Evolutionary conservation across 1,140 invertebrate genomes (phyloP), one percentile per base, ranked within the genome.

Genomic region (Brachionus paranguensis): DNA sequence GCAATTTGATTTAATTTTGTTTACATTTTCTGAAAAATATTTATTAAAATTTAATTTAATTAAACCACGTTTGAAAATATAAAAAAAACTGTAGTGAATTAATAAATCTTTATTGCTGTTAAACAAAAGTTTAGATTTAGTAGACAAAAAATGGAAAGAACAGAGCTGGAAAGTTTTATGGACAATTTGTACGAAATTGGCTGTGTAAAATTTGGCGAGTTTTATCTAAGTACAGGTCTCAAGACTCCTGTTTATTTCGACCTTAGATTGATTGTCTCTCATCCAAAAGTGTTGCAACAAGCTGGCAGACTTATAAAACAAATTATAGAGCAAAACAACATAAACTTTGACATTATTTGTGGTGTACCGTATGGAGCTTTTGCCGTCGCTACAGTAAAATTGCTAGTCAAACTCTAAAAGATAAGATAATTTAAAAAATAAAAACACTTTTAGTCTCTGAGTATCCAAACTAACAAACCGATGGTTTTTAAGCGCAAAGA

Each of bases 281-380:
- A 94, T 89, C 96, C 96, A 0, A 90, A 93, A 86, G 87, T 97
- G 68, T 91, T 97, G 93, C 50, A 81, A 43, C 78, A 81, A 27
- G 78, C 78, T 11, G 78, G 17, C 24, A 20, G 60, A 45, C 53
- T 81, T n/a, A 55, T 79, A 0, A 33, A 55, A 53, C 47, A 53
- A 41, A 37, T 37, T 14, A 53, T 79, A 4, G 60, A 68, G 29
- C 29, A 81, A 2, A 81, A 81, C n/a, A 60, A 17, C 17, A 27
- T 86, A 24, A 86, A 90, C 8, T 91, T 91, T 85, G 91, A 94
- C 86, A 92, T 94, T 86, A 88, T 99, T 24, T 98, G 97, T 91
- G 97, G 97, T 12, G 96, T 99, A 0, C 96, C 97, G 0, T 99
- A 98, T 86, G 97, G 96, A 17, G 97, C 96, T 8, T 88, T 99